Percentiles rank a stretch among this genome's conserved stretches.
These are phyloP conservation scores for Phrynosoma platyrhinos DNA, from an alignment of 2,113 vertebrate genomes.

Conservation along the genomic window DNA sequence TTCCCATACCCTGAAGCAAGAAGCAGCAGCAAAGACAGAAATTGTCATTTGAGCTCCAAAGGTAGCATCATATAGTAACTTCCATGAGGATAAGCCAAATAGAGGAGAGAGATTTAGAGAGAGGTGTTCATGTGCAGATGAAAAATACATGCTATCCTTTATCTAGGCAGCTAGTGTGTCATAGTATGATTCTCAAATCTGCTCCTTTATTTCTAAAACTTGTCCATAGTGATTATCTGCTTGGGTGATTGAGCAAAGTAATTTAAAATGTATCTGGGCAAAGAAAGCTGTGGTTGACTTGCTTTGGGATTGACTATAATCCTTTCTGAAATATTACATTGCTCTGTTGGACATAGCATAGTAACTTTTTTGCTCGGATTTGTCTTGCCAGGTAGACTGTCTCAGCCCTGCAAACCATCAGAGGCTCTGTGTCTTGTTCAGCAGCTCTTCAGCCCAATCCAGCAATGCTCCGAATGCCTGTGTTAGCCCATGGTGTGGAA, in stretches of 20 bases:
- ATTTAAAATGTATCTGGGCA: neutral
- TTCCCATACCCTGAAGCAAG: neutral
- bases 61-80: neutral
- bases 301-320: neutral
- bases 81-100: neutral
- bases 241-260: neutral
- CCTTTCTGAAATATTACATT: slow-evolving; percentile 7
- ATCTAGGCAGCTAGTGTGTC: neutral
- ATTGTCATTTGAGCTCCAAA: neutral
- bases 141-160: neutral
- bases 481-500: slow-evolving; percentile 94
- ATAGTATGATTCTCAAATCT: neutral
- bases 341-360: neutral
- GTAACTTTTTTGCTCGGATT: slow-evolving; percentile 16
- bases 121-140: neutral
- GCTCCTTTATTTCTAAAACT: neutral
- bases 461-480: slow-evolving; percentile 97
- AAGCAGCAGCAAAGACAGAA: neutral
- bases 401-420: slow-evolving; percentile 93
- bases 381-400: slow-evolving; percentile 89
- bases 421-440: slow-evolving; percentile 96
- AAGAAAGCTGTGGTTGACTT: neutral
- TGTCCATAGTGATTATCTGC: neutral
- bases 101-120: neutral
- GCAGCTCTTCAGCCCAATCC: slow-evolving; percentile 94